Evolutionary conservation across 2,113 vertebrate species (phyloP).

Genomic region (Hippocampus comes): DNA sequence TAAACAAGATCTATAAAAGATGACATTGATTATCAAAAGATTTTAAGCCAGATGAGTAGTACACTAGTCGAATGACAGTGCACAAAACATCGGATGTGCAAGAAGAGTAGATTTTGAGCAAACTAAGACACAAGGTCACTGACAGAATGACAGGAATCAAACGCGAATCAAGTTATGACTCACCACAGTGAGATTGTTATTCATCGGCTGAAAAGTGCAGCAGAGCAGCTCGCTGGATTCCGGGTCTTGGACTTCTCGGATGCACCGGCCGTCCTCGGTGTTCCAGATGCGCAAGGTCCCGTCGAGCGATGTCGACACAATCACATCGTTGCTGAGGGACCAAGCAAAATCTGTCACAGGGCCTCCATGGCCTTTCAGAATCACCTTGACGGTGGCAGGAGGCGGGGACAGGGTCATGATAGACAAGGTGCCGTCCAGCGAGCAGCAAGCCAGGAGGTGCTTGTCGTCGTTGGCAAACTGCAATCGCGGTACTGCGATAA

Average conservation of each 20-base stretch:
- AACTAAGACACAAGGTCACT: not conserved
- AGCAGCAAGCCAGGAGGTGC: conserved; percentile 91
- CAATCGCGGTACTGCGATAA: conserved; percentile 78
- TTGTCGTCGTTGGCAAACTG: conserved; percentile 93
- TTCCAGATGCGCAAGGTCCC: conserved; percentile 90
- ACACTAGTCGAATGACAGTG: too few relatives aligned
- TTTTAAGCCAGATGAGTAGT: too few relatives aligned
- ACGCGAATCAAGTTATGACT: conserved; percentile 37
- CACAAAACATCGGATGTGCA: not conserved
- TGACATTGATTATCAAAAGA: too few relatives aligned
- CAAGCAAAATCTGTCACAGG: conserved; percentile 90
- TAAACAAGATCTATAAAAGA: too few relatives aligned
- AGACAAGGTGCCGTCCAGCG: conserved; percentile 85
- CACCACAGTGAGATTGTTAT: conserved; percentile 95
- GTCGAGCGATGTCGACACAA: conserved; percentile 87
- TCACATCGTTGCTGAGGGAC: conserved; percentile 94
- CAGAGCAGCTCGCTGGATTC: conserved; percentile 87
- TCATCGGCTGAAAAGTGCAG: conserved; percentile 94
- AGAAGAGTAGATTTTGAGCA: not conserved
- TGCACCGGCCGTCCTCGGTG: conserved; percentile 85
- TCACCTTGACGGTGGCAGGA: conserved; percentile 82
- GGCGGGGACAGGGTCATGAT: conserved; percentile 86
- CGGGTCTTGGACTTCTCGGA: conserved; percentile 86
- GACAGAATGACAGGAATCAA: not conserved
- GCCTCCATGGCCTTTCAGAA: conserved; percentile 81